Conservation (phyloP, 2,888 invertebrate genomes). For the Tillus elongatus region DNA sequence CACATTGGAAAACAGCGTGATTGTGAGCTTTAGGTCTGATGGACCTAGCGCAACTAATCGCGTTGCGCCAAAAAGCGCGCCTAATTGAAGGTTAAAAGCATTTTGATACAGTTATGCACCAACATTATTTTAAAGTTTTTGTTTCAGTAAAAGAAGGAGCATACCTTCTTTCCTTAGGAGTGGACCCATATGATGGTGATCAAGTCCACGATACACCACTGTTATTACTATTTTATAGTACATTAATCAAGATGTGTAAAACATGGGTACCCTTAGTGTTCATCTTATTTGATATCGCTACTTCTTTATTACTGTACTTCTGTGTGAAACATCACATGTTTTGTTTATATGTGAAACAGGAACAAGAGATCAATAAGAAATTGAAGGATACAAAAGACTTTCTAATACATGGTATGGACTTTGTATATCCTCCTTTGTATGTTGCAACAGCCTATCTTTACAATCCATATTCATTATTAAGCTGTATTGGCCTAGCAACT, state of each 20-base stretch:
- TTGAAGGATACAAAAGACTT: slow-evolving; percentile 51
- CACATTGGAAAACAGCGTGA: too few relatives aligned
- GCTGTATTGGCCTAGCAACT: slow-evolving; percentile 82
- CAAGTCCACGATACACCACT: slow-evolving; percentile 84
- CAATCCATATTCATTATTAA: slow-evolving; percentile 80
- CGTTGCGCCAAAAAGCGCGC: too few relatives aligned
- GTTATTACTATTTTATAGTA: slow-evolving; percentile 52
- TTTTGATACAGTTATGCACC: too few relatives aligned
- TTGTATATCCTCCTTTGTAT: slow-evolving; percentile 56
- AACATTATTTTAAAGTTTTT: too few relatives aligned
- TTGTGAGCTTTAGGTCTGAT: too few relatives aligned
- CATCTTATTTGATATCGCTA: slow-evolving; percentile 64
- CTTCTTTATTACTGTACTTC: slow-evolving; percentile 62
- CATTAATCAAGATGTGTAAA: too few relatives aligned
- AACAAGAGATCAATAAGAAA: slow-evolving; percentile 44
- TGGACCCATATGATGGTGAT: slow-evolving; percentile 85
- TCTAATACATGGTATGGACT: slow-evolving; percentile 48
- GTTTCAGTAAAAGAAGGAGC: slow-evolving; percentile 77
- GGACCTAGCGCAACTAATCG: too few relatives aligned
- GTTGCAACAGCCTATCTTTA: slow-evolving; percentile 74
- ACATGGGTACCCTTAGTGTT: slow-evolving; percentile 63
- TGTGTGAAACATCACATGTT: slow-evolving; percentile 61
- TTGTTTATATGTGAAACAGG: slow-evolving; percentile 49
- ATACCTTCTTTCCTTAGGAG: slow-evolving; percentile 60
- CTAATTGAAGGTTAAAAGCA: too few relatives aligned